phyloP scores from a whole-genome alignment of 2,888 invertebrate species.

The Eugnorisma glareosa region DNA sequence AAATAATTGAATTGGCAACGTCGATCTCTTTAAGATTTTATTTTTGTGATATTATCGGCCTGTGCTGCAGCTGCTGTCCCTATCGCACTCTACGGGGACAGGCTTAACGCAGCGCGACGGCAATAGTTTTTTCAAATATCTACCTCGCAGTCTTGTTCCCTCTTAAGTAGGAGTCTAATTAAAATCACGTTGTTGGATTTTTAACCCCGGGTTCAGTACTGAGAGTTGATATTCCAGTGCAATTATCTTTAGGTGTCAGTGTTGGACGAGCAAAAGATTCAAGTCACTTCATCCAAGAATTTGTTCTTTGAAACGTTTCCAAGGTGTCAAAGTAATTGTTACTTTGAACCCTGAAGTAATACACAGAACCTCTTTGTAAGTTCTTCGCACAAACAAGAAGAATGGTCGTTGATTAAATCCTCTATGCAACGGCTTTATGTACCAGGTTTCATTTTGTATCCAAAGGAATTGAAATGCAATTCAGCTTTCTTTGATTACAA shows the following conservation, averaged over 20 bases:
- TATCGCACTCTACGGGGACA: too few relatives aligned
- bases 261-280: background rate
- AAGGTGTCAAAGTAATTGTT: conserved; percentile 43
- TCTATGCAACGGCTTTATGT: conserved; percentile 31
- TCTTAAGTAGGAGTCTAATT: too few relatives aligned
- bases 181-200: too few relatives aligned
- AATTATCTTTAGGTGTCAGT: background rate
- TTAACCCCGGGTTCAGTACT: background rate
- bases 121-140: too few relatives aligned
- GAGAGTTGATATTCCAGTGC: background rate
- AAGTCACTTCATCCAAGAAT: conserved; percentile 8
- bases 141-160: too few relatives aligned
- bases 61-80: too few relatives aligned
- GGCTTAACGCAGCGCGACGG: too few relatives aligned
- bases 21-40: too few relatives aligned
- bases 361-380: conserved; percentile 48
- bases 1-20: too few relatives aligned
- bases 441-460: conserved; percentile 23
- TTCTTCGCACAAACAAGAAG: conserved; percentile 39
- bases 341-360: conserved; percentile 36
- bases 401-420: conserved; percentile 45
- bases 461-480: conserved; percentile 56
- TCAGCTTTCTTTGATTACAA: conserved; percentile 53
- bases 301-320: conserved; percentile 20
- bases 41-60: too few relatives aligned